Conservation (phyloP, 2,113 vertebrate genomes). For the Acinonyx jubatus region DNA sequence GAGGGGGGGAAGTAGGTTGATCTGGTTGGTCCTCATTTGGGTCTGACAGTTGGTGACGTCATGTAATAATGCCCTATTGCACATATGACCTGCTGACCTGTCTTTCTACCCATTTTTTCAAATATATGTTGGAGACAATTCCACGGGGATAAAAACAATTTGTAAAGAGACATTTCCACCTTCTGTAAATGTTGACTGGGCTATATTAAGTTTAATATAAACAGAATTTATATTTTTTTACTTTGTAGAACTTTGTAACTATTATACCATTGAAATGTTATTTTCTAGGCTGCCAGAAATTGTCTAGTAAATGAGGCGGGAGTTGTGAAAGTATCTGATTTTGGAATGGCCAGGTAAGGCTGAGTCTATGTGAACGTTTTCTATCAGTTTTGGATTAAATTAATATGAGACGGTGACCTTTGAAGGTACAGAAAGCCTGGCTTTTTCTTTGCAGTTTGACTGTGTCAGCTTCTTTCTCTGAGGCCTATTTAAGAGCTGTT, state of each 20-base stretch:
- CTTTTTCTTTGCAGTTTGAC: background rate
- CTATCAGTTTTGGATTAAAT: background rate
- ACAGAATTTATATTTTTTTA: background rate
- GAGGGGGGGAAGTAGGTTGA: background rate
- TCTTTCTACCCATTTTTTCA: background rate
- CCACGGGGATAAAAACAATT: background rate
- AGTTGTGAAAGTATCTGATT: conserved; percentile 96
- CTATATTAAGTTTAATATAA: background rate
- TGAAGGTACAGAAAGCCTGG: background rate
- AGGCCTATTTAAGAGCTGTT: background rate
- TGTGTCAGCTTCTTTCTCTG: background rate
- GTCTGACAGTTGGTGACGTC: background rate
- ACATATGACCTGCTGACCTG: background rate
- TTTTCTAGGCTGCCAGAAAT: conserved; percentile 94
- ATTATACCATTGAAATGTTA: conserved; percentile 2
- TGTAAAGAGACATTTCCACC: background rate
- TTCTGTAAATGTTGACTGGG: background rate
- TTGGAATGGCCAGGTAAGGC: conserved; percentile 96
- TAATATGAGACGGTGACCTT: background rate
- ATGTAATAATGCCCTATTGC: background rate
- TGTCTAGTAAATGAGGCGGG: conserved; percentile 92
- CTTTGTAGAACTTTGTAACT: background rate
- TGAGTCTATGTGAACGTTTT: background rate
- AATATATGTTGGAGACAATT: background rate
- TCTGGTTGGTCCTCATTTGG: background rate